These are phyloP conservation scores for Poecilia latipinna DNA, from an alignment of 2,113 vertebrate species.

Conservation along the genomic window DNA sequence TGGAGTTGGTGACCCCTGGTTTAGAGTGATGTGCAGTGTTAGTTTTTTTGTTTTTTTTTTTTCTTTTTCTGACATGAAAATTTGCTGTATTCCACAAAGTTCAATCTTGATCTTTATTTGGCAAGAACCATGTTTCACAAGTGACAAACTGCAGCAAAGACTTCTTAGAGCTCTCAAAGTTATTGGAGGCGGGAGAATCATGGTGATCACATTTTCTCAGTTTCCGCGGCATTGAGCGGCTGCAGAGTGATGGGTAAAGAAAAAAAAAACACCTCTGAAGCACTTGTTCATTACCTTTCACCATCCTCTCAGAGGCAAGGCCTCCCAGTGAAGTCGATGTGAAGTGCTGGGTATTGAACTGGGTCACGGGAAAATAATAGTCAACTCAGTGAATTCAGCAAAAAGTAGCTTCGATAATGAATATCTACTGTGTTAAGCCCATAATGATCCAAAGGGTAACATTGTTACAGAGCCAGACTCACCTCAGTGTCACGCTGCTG, in stretches of 20 bases:
- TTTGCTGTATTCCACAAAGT: neutral
- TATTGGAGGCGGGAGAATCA: neutral
- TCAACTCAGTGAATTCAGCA: slow-evolving; percentile 43
- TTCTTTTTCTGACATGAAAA: neutral
- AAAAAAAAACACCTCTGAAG: slow-evolving; percentile 48
- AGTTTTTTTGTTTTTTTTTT: neutral
- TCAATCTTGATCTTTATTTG: neutral
- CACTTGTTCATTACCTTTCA: slow-evolving; percentile 66
- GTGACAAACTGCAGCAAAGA: neutral
- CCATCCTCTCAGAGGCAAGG: slow-evolving; percentile 35
- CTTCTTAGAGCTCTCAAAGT: neutral
- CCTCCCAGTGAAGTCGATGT: slow-evolving; percentile 52
- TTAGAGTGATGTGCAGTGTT: neutral
- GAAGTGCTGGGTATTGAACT: slow-evolving; percentile 59
- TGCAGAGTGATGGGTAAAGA: slow-evolving; percentile 49
- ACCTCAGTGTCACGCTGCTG: slow-evolving; percentile 39
- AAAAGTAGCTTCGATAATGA: slow-evolving; percentile 61
- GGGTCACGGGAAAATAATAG: slow-evolving; percentile 58
- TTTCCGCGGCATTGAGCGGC: slow-evolving; percentile 64
- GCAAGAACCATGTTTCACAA: neutral
- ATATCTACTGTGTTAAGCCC: slow-evolving; percentile 66
- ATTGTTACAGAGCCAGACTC: slow-evolving; percentile 51
- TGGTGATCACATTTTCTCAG: slow-evolving; percentile 56
- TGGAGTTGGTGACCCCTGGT: too few relatives aligned
- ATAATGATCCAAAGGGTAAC: slow-evolving; percentile 67